Percentiles rank a stretch among this genome's conserved stretches.
Evolutionary conservation across 2,113 vertebrate species (phyloP).

Genomic region (Ochotona curzoniae): DNA sequence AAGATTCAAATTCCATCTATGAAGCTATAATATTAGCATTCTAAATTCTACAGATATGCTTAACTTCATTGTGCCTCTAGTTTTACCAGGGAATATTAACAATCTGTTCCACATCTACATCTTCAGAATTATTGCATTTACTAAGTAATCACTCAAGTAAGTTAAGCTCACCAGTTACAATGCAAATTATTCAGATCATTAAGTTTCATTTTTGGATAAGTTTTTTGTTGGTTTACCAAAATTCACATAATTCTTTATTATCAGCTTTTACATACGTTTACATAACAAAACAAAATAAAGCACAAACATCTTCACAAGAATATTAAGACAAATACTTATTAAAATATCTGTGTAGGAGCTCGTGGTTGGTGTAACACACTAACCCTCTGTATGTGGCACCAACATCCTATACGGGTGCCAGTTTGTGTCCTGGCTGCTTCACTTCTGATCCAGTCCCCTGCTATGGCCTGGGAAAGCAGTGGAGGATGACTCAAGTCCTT

Average conservation of each 20-base stretch:
- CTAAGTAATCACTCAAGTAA: background rate
- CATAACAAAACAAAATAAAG: background rate
- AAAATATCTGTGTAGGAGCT: background rate
- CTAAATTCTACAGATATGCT: background rate
- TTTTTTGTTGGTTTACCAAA: background rate
- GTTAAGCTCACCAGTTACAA: background rate
- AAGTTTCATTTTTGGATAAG: background rate
- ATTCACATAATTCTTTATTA: background rate
- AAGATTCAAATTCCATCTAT: background rate
- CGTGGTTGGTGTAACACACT: too few species aligned
- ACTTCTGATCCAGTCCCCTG: too few species aligned
- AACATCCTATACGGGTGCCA: too few species aligned
- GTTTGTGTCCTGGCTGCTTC: too few species aligned
- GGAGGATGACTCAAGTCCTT: too few species aligned
- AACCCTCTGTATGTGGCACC: too few species aligned
- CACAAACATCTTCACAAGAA: background rate
- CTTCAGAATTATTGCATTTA: background rate
- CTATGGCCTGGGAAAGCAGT: too few species aligned
- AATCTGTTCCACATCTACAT: background rate
- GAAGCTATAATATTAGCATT: background rate
- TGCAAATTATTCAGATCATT: background rate
- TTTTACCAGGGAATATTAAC: background rate
- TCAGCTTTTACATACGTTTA: background rate
- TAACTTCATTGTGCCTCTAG: background rate
- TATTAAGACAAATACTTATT: background rate